Conservation (phyloP, 2,888 invertebrate species). For the Ochlodes sylvanus region DNA sequence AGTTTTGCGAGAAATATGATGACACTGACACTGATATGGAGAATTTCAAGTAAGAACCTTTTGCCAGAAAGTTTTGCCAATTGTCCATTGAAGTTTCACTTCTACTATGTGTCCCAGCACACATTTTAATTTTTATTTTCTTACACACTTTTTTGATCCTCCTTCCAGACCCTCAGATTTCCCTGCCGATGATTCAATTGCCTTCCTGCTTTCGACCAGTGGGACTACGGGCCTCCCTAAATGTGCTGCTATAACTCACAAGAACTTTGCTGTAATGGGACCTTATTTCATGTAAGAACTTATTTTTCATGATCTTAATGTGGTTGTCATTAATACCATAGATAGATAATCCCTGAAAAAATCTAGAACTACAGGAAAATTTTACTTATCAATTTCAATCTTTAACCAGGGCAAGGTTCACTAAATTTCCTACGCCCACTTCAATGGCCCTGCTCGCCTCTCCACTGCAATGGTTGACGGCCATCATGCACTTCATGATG, state of each 20-base stretch:
- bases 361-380: too few species aligned
- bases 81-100: too few species aligned
- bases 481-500: conserved; percentile 58
- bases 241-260: conserved; percentile 63
- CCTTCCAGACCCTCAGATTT: conserved; percentile 58
- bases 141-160: background rate
- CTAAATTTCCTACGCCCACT: conserved; percentile 66
- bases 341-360: too few species aligned
- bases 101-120: too few species aligned
- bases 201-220: conserved; percentile 64
- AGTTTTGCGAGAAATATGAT: conserved; percentile 53
- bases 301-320: too few species aligned
- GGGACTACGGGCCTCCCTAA: conserved; percentile 73
- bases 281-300: conserved; percentile 61
- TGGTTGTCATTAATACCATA: too few species aligned
- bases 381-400: too few species aligned
- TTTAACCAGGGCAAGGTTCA: conserved; percentile 53
- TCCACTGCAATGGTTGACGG: conserved; percentile 74
- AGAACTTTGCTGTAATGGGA: conserved; percentile 56
- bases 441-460: conserved; percentile 59
- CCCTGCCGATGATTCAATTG: conserved; percentile 59
- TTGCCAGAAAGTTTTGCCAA: too few species aligned
- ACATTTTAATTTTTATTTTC: too few species aligned
- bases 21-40: conserved; percentile 45
- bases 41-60: conserved; percentile 53